Conservation (phyloP, 2,888 invertebrate species). For the Apeira syringaria region DNA sequence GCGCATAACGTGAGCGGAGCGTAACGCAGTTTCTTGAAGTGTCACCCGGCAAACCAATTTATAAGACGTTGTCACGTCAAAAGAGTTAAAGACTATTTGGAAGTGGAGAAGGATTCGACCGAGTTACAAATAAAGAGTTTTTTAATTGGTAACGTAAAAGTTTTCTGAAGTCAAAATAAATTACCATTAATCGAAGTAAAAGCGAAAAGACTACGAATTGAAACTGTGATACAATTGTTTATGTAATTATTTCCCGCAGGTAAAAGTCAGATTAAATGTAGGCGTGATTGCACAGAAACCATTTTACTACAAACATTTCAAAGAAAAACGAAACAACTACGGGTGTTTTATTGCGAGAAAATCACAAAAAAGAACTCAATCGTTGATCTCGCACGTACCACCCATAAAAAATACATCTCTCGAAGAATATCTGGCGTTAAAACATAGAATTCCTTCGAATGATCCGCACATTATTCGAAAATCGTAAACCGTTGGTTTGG, state of each 20-base stretch:
- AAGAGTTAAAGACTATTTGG: too few relatives aligned
- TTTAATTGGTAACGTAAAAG: too few relatives aligned
- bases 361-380: conserved; percentile 8
- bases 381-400: conserved; percentile 8
- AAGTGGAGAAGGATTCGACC: too few relatives aligned
- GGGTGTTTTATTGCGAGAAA: conserved; percentile 5
- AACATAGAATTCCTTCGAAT: conserved; percentile 9
- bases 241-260: conserved; percentile 1
- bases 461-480: conserved; percentile 18
- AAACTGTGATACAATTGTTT: neutral
- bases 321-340: conserved; percentile 2
- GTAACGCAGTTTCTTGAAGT: too few relatives aligned
- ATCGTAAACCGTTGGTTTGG: conserved; percentile 19
- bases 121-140: too few relatives aligned
- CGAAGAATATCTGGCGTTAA: conserved; percentile 7
- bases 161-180: too few relatives aligned
- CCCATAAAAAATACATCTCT: conserved; percentile 13
- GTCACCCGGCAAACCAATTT: too few relatives aligned
- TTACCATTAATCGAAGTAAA: too few relatives aligned
- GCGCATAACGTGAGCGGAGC: too few relatives aligned
- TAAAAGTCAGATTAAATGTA: conserved; percentile 1
- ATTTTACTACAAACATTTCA: conserved; percentile 1
- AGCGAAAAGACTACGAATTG: too few relatives aligned
- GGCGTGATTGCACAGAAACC: neutral
- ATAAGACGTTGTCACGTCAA: too few relatives aligned